Base-by-base conservation (phyloP, 2,113 vertebrate genomes). In the Gambusia holbrooki region DNA sequence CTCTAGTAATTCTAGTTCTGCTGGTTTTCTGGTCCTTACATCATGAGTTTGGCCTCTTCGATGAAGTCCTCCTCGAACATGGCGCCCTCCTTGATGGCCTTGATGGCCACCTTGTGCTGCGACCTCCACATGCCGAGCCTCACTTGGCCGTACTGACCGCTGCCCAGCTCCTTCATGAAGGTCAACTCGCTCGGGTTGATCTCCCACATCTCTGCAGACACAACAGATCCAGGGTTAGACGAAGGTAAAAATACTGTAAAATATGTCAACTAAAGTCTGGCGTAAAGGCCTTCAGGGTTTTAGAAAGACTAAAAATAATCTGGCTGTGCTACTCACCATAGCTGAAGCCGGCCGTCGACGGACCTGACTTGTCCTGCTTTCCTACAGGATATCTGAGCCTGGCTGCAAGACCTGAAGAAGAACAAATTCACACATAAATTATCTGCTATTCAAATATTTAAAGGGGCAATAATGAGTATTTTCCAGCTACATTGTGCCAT, bases 41-140 rank as follows among this genome's bases (percentile, higher is more conserved):
- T 99, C 97, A 99, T 99, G 58, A 98, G 94, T 90, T 96, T 98
- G 60, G 98, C 98, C 93, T 99, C 98, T 81, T 99, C 97, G 69
- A 99, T 96, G 81, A 99, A 99, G 86, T 99, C 98, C 84, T 99
- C 98, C 84, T 99, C 98, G 3, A 93, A 92, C 98, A 99, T 99
- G 0, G 97, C 96, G 0, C 97, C 97, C 73, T 97, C 95, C 12
- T 95, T 94, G 70, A 99, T 97, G 62, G 96, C 95, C 87, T 99
- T 99, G 87, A 99, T 98, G n/a, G 98, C 98, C 25, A 99, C 97
- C 84, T 96, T 97, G 82, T 96, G 96, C 87, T 97, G 95, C 0
- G 95, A 95, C 62, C 97, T 93, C 97, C 97, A 99, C 81, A 96
- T 97, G 14, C 97, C 98, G 0, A 98, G 95, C 13, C 95, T 93